Base-by-base conservation (phyloP, 2,113 vertebrate species). In the Mustela lutreola region DNA sequence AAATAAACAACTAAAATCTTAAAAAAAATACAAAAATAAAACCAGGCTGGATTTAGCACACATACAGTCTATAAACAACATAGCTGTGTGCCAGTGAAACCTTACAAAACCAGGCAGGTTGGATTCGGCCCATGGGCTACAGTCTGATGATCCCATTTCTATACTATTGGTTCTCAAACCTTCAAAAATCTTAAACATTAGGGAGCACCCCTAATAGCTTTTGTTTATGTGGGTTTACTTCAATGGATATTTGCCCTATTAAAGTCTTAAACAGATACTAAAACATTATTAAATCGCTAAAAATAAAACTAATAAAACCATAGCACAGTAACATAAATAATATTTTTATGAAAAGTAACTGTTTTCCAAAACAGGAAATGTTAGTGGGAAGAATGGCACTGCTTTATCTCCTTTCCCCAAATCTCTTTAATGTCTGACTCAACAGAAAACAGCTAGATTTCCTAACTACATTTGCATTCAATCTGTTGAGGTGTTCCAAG, bases 371-470 rank as follows among this genome's bases (percentile, higher is more conserved):
- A 62, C 31, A 53, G 53, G 53, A 91, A 53, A 50, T 73, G 56
- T 65, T 26, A n/a, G 39, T n/a, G 3, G 21, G 62, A 90, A 76
- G n/a, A 67, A 14, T 82, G 33, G 21, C 10, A 7, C 15, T 45
- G 45, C 78, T 96, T 94, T 79, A 39, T 33, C 18, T 31, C 84
- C 2, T 6, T 0, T 0, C 4, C 3, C 28, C 58, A 71, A 11
- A 33, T 89, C 58, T 94, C n/a, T 86, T 89, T 60, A 56, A 63
- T 48, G 50, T 78, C 71, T 39, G 26, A 31, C 53, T 97, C 19
- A 36, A 26, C 22, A 94, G 83, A 92, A 93, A 91, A 42, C 48
- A 67, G 60, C 56, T 89, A 24, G 19, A 56, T 87, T 93, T 95
- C 4, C 0, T 42, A 50, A 71, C 58, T 56, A 53, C 42, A 33